A percentile compares a stretch with the other conserved stretches of the same genome.
phyloP scores from a whole-genome alignment of 2,797 vertebrate species.

The Spinibarbus caldwelli region DNA sequence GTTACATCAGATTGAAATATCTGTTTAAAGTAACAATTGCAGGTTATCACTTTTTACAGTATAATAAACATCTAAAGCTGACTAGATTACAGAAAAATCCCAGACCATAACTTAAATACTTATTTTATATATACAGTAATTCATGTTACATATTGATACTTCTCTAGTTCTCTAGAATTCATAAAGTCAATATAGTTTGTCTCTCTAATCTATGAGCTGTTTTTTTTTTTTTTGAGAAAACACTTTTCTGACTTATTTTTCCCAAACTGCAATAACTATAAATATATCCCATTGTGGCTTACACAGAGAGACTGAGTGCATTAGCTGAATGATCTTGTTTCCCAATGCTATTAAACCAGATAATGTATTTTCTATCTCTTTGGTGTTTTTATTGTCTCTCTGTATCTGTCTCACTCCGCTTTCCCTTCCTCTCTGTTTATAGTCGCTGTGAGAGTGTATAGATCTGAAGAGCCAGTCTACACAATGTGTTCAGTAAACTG shows the following conservation, averaged over 20 bases:
- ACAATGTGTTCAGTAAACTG: conserved; percentile 73
- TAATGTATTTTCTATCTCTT: not conserved
- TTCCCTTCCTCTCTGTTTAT: conserved; percentile 62
- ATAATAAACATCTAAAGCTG: not conserved
- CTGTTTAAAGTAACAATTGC: not conserved
- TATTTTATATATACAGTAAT: not conserved
- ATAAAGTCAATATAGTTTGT: not conserved
- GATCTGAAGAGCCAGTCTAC: conserved; percentile 70
- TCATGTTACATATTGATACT: not conserved
- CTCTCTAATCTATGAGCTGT: not conserved
- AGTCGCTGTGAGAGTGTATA: conserved; percentile 71
- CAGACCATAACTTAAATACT: not conserved
- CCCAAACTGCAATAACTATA: not conserved
- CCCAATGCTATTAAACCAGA: conserved; percentile 1
- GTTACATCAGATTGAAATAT: not conserved
- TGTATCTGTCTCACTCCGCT: conserved; percentile 12
- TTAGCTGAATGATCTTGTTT: not conserved
- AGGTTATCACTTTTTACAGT: too few relatives aligned
- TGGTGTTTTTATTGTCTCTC: conserved; percentile 32
- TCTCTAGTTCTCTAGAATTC: not conserved
- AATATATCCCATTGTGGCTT: not conserved
- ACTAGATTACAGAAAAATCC: not conserved
- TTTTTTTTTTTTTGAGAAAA: not conserved
- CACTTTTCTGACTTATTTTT: not conserved
- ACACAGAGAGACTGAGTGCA: not conserved